Conservation (phyloP, 2,797 vertebrate species). For the Picus viridis region DNA sequence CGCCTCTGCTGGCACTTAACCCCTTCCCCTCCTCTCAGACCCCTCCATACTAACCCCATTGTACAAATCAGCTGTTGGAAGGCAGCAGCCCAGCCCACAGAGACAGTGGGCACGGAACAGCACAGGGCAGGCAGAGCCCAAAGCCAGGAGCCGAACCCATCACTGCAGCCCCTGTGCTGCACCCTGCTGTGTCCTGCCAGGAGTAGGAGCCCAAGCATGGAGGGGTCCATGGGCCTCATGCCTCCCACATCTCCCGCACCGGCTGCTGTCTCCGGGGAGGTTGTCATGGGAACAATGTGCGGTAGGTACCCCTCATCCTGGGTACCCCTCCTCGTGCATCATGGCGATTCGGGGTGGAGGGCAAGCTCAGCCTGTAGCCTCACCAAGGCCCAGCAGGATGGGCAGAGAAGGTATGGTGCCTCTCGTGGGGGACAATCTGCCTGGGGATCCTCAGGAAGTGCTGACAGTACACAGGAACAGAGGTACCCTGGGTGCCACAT, state of each 20-base stretch:
- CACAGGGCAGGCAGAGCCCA: background rate
- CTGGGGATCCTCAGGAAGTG: background rate
- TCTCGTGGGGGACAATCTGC: accelerated
- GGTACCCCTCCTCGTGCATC: background rate
- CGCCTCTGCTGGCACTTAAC: conserved; percentile 29
- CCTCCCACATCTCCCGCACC: background rate
- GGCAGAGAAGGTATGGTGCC: accelerated
- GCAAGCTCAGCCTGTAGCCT: accelerated
- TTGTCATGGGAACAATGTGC: conserved; percentile 48
- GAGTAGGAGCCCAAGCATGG: accelerated
- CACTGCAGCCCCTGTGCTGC: background rate
- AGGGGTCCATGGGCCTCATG: background rate
- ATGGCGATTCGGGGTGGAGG: background rate
- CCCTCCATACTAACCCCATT: background rate
- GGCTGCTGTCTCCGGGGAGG: background rate
- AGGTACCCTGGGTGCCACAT: accelerated
- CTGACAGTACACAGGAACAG: accelerated
- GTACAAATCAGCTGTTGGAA: background rate
- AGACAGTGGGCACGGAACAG: background rate
- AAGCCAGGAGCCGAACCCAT: background rate
- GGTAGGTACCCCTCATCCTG: conserved; percentile 36
- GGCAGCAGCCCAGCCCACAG: background rate
- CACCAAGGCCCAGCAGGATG: background rate
- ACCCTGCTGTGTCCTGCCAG: background rate
- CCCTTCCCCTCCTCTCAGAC: background rate